Conservation (phyloP, 2,888 invertebrate genomes). For the Slavum lentiscoides region DNA sequence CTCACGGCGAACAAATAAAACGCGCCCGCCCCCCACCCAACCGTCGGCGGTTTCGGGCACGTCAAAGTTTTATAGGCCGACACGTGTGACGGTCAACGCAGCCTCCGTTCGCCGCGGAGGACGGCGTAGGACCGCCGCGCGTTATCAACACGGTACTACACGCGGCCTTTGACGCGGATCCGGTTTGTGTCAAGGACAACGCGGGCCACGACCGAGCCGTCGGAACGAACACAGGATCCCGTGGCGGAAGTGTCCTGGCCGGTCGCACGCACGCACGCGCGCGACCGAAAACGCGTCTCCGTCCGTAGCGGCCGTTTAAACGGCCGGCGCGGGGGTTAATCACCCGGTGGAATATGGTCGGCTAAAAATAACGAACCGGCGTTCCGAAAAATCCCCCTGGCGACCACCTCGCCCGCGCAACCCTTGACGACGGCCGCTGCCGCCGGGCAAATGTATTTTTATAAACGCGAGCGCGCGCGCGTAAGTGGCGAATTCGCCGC, state of each 20-base stretch:
- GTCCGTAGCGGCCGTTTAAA: conserved; percentile 3
- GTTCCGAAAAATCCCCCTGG: neutral
- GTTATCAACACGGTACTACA: too few species aligned
- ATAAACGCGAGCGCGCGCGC: neutral
- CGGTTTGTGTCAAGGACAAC: conserved; percentile 47
- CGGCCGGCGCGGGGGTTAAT: conserved; percentile 30
- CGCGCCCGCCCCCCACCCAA: too few species aligned
- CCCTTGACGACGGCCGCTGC: neutral
- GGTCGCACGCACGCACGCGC: conserved; percentile 18
- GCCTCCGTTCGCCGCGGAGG: too few species aligned
- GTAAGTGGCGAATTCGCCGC: neutral
- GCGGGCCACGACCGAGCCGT: neutral
- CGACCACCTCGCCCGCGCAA: neutral
- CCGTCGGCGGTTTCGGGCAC: too few species aligned
- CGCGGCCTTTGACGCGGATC: neutral
- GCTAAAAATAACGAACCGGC: conserved; percentile 23
- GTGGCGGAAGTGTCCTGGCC: conserved; percentile 17
- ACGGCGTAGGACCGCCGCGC: too few species aligned
- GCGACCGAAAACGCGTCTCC: neutral
- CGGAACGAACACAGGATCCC: conserved; percentile 1
- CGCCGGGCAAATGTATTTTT: conserved; percentile 12
- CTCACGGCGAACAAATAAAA: too few species aligned
- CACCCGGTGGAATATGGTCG: conserved; percentile 1
- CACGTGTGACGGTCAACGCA: neutral
- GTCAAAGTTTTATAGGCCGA: conserved; percentile 15